Conservation (phyloP, 2,888 invertebrate genomes). For the Metalampra italica region DNA sequence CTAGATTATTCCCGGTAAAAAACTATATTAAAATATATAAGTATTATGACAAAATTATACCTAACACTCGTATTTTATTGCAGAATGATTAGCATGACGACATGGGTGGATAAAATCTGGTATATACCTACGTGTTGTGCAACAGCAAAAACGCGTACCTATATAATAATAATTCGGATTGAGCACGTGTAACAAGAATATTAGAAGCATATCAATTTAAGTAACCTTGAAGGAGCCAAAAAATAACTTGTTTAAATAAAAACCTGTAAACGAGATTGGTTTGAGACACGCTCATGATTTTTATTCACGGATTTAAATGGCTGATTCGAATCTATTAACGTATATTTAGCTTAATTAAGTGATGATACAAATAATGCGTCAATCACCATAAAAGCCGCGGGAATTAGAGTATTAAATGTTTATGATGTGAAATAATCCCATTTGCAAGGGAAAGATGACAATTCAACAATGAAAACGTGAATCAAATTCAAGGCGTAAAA, state of each 20-base stretch:
- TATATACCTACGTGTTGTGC: neutral
- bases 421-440: too few species aligned
- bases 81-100: neutral
- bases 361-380: neutral
- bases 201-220: conserved; percentile 19
- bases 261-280: conserved; percentile 24
- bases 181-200: conserved; percentile 14
- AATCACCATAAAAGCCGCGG: neutral
- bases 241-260: conserved; percentile 33
- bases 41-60: neutral
- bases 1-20: too few species aligned
- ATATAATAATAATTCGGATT: neutral
- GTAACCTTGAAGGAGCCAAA: conserved; percentile 32
- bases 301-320: neutral
- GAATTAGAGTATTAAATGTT: neutral
- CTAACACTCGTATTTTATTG: neutral
- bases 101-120: neutral
- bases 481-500: neutral
- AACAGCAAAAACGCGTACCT: neutral
- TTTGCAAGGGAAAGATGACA: neutral
- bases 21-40: too few species aligned
- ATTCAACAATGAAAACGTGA: neutral
- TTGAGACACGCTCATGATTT: conserved; percentile 8
- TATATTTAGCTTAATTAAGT: neutral
- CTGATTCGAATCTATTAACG: neutral